These are phyloP conservation scores for Hirundichthys speculiger DNA, from an alignment of 2,113 vertebrate species.

Conservation along the genomic window DNA sequence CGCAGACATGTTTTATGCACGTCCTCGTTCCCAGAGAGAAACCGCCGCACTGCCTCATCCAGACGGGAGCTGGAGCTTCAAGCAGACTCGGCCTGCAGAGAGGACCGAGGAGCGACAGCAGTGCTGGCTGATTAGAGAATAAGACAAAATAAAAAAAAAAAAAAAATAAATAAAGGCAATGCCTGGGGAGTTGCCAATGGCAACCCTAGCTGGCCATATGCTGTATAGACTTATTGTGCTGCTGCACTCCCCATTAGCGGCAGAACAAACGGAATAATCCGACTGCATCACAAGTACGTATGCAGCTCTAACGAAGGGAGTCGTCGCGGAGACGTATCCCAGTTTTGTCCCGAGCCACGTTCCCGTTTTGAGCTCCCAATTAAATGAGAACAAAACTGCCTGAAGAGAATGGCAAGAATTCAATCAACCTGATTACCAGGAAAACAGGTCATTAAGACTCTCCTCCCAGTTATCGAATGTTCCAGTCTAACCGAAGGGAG, in stretches of 20 bases:
- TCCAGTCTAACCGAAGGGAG: constrained; percentile 35
- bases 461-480: constrained; percentile 40
- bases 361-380: constrained; percentile 67
- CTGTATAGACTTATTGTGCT: constrained; percentile 60
- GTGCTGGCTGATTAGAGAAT: constrained; percentile 57
- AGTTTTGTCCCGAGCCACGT: constrained; percentile 50
- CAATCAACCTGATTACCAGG: constrained; percentile 68
- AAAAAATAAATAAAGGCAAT: constrained; percentile 61
- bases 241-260: constrained; percentile 59
- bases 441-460: constrained; percentile 60
- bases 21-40: constrained; percentile 21
- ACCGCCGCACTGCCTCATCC: constrained; percentile 7
- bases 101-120: constrained; percentile 56
- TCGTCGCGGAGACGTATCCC: constrained; percentile 27
- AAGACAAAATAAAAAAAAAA: constrained; percentile 16
- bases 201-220: constrained; percentile 71
- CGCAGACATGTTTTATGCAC: constrained; percentile 10
- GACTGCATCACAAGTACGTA: constrained; percentile 35
- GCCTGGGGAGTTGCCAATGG: constrained; percentile 76
- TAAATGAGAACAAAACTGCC: constrained; percentile 66
- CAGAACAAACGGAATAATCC: constrained; percentile 37
- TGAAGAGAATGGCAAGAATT: constrained; percentile 58
- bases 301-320: constrained; percentile 15
- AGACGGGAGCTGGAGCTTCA: constrained; percentile 20
- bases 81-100: constrained; percentile 17